These are phyloP conservation scores for Willowsia nigromaculata DNA, from an alignment of 2,888 invertebrate genomes.

Conservation along the genomic window DNA sequence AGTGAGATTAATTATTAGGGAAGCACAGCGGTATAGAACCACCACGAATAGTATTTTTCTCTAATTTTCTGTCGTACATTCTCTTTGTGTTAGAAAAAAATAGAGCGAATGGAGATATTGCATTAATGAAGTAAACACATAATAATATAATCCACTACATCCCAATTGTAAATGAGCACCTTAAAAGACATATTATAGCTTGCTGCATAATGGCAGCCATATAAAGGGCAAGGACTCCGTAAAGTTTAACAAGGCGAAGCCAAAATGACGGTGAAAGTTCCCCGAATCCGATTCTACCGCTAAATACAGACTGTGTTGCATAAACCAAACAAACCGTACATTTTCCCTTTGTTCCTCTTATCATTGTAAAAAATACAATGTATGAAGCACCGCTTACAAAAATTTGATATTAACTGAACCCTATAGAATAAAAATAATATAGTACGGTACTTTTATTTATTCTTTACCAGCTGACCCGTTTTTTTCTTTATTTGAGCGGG, in stretches of 20 bases:
- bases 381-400: neutral
- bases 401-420: too few species aligned
- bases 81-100: neutral
- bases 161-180: neutral
- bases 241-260: neutral
- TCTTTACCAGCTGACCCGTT: constrained; percentile 15
- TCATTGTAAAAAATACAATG: constrained; percentile 1
- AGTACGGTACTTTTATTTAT: neutral
- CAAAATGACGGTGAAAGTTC: neutral
- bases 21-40: neutral
- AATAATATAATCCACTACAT: neutral
- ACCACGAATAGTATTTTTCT: neutral
- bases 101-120: neutral
- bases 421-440: neutral
- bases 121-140: neutral
- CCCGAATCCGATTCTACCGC: neutral
- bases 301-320: neutral
- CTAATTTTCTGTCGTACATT: neutral
- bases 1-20: neutral
- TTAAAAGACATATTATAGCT: neutral
- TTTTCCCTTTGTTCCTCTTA: neutral
- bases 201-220: neutral
- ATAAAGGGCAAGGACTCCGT: neutral
- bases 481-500: neutral
- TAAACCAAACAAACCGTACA: neutral